phyloP scores from a whole-genome alignment of 2,888 invertebrate species.

The Pasiphila rectangulata region DNA sequence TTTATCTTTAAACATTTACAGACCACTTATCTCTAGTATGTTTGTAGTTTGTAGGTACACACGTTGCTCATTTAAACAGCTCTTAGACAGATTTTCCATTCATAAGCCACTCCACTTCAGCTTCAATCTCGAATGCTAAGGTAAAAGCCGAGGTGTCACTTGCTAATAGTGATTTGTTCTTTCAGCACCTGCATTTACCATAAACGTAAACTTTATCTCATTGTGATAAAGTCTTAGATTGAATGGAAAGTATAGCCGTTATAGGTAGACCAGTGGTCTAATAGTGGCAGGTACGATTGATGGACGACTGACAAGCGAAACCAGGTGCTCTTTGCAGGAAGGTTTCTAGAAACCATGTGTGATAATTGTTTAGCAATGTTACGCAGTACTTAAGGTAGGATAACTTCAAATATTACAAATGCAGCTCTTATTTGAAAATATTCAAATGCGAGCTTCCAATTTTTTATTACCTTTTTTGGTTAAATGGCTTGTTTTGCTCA shows the following conservation, averaged over 20 bases:
- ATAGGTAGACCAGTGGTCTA: conserved; percentile 56
- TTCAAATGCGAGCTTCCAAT: too few relatives aligned
- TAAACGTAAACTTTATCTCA: conserved; percentile 29
- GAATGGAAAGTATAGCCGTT: conserved; percentile 43
- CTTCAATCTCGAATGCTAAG: conserved; percentile 42
- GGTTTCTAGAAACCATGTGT: conserved; percentile 59
- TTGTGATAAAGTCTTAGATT: conserved; percentile 45
- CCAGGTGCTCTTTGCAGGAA: conserved; percentile 52
- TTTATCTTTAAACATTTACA: neutral
- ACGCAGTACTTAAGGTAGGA: neutral
- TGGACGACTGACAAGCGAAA: conserved; percentile 60
- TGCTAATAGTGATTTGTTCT: conserved; percentile 62
- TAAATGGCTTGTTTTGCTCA: too few relatives aligned
- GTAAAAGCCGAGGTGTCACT: conserved; percentile 54
- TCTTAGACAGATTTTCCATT: conserved; percentile 40
- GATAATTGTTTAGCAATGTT: conserved; percentile 40
- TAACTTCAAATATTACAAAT: neutral
- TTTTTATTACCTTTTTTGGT: too few relatives aligned
- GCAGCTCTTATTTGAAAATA: neutral
- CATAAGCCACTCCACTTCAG: conserved; percentile 43
- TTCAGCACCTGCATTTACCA: conserved; percentile 37
- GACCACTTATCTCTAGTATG: neutral
- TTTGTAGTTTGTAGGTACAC: neutral
- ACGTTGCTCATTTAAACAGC: conserved; percentile 1
- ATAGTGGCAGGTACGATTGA: conserved; percentile 67